Evolutionary conservation across 1,140 invertebrate genomes (phyloP), one percentile per base, ranked within the genome.

Genomic region (Neotoxoptera formosana): DNA sequence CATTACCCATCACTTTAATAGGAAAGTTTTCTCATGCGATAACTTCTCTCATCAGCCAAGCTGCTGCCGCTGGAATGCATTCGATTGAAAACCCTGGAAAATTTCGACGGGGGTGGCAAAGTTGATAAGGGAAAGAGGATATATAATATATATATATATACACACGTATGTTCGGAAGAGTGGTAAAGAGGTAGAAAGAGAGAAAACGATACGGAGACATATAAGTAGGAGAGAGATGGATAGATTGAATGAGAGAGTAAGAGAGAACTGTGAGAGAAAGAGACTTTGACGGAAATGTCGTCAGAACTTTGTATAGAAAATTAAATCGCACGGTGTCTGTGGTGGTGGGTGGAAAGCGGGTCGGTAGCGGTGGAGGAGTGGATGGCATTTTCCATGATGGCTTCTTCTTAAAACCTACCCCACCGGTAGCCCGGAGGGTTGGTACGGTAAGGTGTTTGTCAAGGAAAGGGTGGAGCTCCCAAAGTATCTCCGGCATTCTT

Each of bases 401-500:
- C 91, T 93, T 93, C 91, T 93, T 93, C 91, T 93, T 93, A 93
- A 93, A 93, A 86, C 76, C 48, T 56, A 93, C 81, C 90, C 81
- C 48, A 34, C 17, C 48, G 81, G 34, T 23, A 48, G 34, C 11
- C 48, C 34, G 91, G 45, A 41, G 81, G 91, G 91, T 56, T n/a
- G 76, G 45, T n/a, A 81, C 76, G 81, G 91, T 93, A 93, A 93
- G 91, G 91, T 93, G 81, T 93, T 84, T 41, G 91, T 86, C 48
- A 48, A 93, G 81, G 76, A 93, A 56, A 86, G 91, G 91, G 91
- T 93, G 91, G 91, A 93, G 91, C 91, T 93, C 91, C 21, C 91
- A 93, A 93, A 93, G 91, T 93, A 93, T 86, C 91, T 93, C 91
- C 91, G 51, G 48, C 91, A 93, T 93, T 93, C 91, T 93, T 93